Base-by-base conservation (phyloP, 2,888 invertebrate species). In the Apodemia mormo region DNA sequence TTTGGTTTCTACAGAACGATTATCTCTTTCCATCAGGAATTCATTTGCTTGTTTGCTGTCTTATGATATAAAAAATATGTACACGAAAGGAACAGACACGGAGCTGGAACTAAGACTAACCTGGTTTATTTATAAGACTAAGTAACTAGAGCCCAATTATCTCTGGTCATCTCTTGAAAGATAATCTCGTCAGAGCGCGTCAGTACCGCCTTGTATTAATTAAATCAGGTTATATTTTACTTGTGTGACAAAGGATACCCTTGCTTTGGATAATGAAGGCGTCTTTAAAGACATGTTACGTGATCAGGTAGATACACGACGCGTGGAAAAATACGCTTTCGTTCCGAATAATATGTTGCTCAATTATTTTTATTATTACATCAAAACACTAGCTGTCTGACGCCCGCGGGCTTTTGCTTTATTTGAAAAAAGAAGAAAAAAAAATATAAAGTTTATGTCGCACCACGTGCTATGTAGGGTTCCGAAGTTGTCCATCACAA, bases 121-220 rank as follows among this genome's bases (percentile, higher is more conserved):
- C 45, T 45, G 49, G 4, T 49, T 14, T 49, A 49, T 49, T 10
- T 49, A 49, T 49, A 49, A 49, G 49, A 49, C 56, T 37, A 56
- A 56, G 64, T 30, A 56, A 88, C 81, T 70, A 74, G 87, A 88
- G 74, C 76, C 87, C 89, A 88, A 88, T 89, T 89, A 88, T 82
- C 71, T 77, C 80, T 86, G 88, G 86, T 85, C 88, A 89, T 87
- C 88, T 85, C 86, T 81, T 88, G 87, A 85, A 86, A 86, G 84
- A 82, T 81, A 83, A 88, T 80, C 83, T 79, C 77, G 79, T 80
- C 80, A 80, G 75, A 52, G 52, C 52, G 73, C 80, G 74, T 76
- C 72, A 72, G 61, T 33, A 72, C 70, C 71, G 75, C 74, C 76
- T 74, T 74, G 76, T 84, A 72, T 85, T 89, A 90, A 90, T 90